Percentiles rank a stretch among this genome's conserved stretches.
Evolutionary conservation across 35 echinoderm and acorn worm genomes (phyloP).

Genomic region (Nesometra sesokonis): DNA sequence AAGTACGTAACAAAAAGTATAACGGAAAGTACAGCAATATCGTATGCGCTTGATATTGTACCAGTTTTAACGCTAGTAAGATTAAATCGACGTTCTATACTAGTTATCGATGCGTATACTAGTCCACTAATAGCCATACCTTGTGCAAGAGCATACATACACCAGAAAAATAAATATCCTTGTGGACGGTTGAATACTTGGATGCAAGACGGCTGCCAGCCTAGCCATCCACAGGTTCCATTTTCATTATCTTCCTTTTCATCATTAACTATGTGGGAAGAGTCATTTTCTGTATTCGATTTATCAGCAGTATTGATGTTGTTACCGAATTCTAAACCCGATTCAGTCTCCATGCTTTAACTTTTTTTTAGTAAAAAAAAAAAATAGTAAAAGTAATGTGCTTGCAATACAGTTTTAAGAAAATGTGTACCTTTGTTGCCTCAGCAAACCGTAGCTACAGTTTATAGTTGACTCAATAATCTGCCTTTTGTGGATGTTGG

Average conservation of each 20-base stretch:
- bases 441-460: too few species aligned
- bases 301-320: not conserved
- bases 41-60: slow-evolving; percentile 36
- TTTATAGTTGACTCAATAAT: too few species aligned
- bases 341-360: not conserved
- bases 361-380: too few species aligned
- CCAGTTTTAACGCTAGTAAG: slow-evolving; percentile 25
- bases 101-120: slow-evolving; percentile 23
- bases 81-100: slow-evolving; percentile 38
- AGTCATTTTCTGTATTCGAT: not conserved
- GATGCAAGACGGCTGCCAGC: not conserved
- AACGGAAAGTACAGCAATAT: slow-evolving; percentile 39
- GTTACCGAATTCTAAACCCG: not conserved
- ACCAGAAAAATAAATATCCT: slow-evolving; percentile 50
- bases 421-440: too few species aligned
- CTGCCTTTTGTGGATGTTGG: too few species aligned
- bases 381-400: too few species aligned
- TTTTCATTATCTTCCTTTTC: not conserved
- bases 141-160: slow-evolving; percentile 37
- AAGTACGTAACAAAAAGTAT: slow-evolving; percentile 37
- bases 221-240: not conserved
- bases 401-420: too few species aligned
- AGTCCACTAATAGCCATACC: slow-evolving; percentile 37
- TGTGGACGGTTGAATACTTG: slow-evolving; percentile 40
- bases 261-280: not conserved